Evolutionary conservation across 1,140 invertebrate species (phyloP), one percentile per base, ranked within the genome.

Genomic region (Arion vulgaris): DNA sequence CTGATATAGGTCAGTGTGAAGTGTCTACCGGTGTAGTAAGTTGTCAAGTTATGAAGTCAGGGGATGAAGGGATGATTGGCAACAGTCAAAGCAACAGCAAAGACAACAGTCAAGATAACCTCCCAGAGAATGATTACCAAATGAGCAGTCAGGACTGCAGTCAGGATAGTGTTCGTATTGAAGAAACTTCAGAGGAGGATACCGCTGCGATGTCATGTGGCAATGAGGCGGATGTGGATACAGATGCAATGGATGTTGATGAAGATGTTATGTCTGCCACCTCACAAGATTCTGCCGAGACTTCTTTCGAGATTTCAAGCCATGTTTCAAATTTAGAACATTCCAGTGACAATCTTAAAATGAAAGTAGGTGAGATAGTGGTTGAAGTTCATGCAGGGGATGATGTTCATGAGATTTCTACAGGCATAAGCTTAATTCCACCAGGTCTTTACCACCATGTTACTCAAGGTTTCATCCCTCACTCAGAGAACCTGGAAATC

Each of bases 161-260:
- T 19, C 45, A 49, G 45, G 17, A 57, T 19, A n/a, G 53, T 19
- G 23, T 5, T n/a, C 53, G 23, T 4, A 19, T 57, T 15, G 53
- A 57, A 69, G 68, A 53, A 28, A 45, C 15, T 32, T 34, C 5
- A 17, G 26, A 51, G 72, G 32, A 62, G 19, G 71, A 81, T 26
- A 26, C 32, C 13, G 38, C 34, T 28, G 7, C 4, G 36, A n/a
- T 28, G 51, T 41, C 53, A 9, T 39, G 66, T 53, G 28, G 45
- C n/a, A 57, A 57, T 57, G 53, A 57, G 19, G 53, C 53, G 23
- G 53, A 57, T n/a, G 26, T 57, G 2, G 53, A 66, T 57, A 15
- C 53, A 51, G 81, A 45, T 62, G 53, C 74, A 36, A 84, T 85
- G 78, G 84, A 75, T 38, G 81, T 83, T 71, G 81, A 51, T 23